Evolutionary conservation across 2,888 invertebrate genomes (phyloP).

Genomic region (Lochmaea capreae): DNA sequence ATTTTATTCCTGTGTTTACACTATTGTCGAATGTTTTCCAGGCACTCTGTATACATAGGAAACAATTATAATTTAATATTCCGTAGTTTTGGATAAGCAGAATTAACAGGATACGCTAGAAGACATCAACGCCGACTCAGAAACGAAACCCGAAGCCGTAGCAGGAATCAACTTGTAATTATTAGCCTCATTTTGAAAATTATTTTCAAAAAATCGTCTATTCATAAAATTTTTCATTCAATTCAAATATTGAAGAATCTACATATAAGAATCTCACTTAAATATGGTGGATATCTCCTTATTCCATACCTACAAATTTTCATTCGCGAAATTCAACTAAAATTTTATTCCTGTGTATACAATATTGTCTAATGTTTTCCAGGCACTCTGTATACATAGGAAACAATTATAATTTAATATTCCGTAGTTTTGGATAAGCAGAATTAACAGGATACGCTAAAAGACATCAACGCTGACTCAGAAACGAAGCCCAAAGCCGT

Average conservation of each 20-base stretch:
- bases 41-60: constrained; percentile 28
- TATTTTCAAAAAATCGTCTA: too few species aligned
- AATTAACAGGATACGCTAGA: not conserved
- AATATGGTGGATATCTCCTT: too few species aligned
- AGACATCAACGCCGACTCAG: not conserved
- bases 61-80: not conserved
- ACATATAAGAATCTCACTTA: too few species aligned
- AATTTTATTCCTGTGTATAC: too few species aligned
- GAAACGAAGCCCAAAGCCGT: constrained; percentile 23
- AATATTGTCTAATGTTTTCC: too few species aligned
- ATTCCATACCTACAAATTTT: too few species aligned
- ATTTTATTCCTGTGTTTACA: too few species aligned
- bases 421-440: not conserved
- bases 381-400: constrained; percentile 28
- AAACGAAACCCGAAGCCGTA: constrained; percentile 17
- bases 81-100: not conserved
- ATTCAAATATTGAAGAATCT: too few species aligned
- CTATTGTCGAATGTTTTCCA: too few species aligned
- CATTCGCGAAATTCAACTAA: too few species aligned
- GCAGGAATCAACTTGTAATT: constrained; percentile 36
- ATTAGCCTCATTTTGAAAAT: too few species aligned
- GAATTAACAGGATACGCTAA: not conserved
- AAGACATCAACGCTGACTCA: not conserved
- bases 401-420: not conserved
- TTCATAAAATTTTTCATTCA: too few species aligned